Evolutionary conservation across 1,140 invertebrate species (phyloP).

Genomic region (Dysdera silvatica): DNA sequence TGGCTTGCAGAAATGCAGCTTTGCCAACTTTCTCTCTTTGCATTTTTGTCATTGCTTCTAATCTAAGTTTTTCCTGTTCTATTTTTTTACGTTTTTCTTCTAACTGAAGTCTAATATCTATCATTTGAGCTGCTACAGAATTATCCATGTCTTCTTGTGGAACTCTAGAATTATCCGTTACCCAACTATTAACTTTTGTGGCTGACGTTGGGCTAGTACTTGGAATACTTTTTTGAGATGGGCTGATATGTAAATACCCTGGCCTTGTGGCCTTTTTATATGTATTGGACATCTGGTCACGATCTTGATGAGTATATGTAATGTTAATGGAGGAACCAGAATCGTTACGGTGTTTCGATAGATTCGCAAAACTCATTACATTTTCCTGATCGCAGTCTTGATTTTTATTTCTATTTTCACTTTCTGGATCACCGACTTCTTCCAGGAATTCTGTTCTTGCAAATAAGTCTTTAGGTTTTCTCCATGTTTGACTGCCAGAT

Average conservation of each 20-base stretch:
- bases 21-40: conserved; percentile 85
- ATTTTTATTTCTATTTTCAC: background rate
- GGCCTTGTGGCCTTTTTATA: conserved; percentile 23
- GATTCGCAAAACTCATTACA: conserved; percentile 56
- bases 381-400: conserved; percentile 19
- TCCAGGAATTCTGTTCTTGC: conserved; percentile 19
- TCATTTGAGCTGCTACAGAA: conserved; percentile 59
- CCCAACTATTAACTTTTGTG: conserved; percentile 3
- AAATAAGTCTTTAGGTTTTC: conserved; percentile 26
- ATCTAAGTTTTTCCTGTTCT: conserved; percentile 76
- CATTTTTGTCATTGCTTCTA: conserved; percentile 77
- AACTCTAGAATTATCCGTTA: background rate
- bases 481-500: conserved; percentile 22
- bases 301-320: conserved; percentile 56
- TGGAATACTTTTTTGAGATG: conserved; percentile 11
- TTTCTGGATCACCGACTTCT: conserved; percentile 43
- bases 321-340: conserved; percentile 55
- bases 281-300: conserved; percentile 25
- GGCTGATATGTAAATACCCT: conserved; percentile 27
- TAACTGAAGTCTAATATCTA: conserved; percentile 80
- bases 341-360: conserved; percentile 46
- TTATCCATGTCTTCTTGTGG: conserved; percentile 1
- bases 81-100: conserved; percentile 88
- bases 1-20: conserved; percentile 82
- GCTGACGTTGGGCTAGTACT: conserved; percentile 12